Conservation (phyloP, 2,113 vertebrate genomes). For the Misgurnus anguillicaudatus region DNA sequence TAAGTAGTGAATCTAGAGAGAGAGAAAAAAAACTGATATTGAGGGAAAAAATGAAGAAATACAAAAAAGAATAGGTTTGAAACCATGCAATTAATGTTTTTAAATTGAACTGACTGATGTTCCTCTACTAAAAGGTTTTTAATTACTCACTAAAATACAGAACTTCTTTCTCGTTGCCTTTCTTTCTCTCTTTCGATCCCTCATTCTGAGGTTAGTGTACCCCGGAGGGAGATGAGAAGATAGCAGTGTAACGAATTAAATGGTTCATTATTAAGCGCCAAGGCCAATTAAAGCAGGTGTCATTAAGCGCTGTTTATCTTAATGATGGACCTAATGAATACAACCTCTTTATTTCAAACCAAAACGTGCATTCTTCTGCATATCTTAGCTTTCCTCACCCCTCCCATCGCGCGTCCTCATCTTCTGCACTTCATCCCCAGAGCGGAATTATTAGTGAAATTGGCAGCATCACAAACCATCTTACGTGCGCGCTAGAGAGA, state of each 20-base stretch:
- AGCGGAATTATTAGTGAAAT: slow-evolving; percentile 53
- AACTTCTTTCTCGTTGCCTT: slow-evolving; percentile 16
- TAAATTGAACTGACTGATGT: slow-evolving; percentile 29
- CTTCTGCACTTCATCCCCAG: slow-evolving; percentile 22
- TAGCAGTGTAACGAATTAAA: slow-evolving; percentile 48
- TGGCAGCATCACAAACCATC: slow-evolving; percentile 51
- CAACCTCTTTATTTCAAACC: slow-evolving; percentile 17
- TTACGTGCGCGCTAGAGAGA: slow-evolving; percentile 45
- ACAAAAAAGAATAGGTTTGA: slow-evolving; percentile 21
- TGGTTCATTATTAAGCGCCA: slow-evolving; percentile 43
- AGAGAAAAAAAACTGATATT: neutral
- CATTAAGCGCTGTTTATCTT: slow-evolving; percentile 54
- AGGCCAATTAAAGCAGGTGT: slow-evolving; percentile 51
- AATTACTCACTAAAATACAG: slow-evolving; percentile 30
- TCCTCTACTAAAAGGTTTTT: neutral
- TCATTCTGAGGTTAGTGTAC: slow-evolving; percentile 33
- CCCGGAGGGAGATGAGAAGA: slow-evolving; percentile 34
- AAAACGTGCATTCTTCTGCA: neutral
- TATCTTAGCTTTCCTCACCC: neutral
- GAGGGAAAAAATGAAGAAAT: neutral
- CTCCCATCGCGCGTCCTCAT: neutral
- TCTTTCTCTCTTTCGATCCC: slow-evolving; percentile 8
- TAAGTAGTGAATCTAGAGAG: neutral
- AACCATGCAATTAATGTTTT: slow-evolving; percentile 21
- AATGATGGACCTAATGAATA: slow-evolving; percentile 48